phyloP scores from a whole-genome alignment of 2,113 vertebrate genomes.

The Felis catus region F.catus_Fca126_mat1.0 CM031421.1:78463001-78463500 shows the following conservation, averaged over 20 bases:
- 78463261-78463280: neutral
- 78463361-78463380: neutral
- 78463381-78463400: neutral
- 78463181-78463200: neutral
- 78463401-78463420: neutral
- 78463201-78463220: neutral
- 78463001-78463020: too few relatives aligned
- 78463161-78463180: too few relatives aligned
- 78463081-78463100: too few relatives aligned
- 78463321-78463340: neutral
- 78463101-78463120: too few relatives aligned
- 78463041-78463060: too few relatives aligned
- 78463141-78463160: too few relatives aligned
- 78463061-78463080: too few relatives aligned
- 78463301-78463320: neutral
- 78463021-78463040: too few relatives aligned
- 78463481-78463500: neutral
- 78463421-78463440: neutral
- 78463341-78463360: neutral
- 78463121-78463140: too few relatives aligned
- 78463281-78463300: neutral
- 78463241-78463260: neutral
- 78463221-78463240: neutral
- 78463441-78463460: neutral
- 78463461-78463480: neutral